Conservation (phyloP, 2,888 invertebrate genomes). For the Callimorpha dominula region DNA sequence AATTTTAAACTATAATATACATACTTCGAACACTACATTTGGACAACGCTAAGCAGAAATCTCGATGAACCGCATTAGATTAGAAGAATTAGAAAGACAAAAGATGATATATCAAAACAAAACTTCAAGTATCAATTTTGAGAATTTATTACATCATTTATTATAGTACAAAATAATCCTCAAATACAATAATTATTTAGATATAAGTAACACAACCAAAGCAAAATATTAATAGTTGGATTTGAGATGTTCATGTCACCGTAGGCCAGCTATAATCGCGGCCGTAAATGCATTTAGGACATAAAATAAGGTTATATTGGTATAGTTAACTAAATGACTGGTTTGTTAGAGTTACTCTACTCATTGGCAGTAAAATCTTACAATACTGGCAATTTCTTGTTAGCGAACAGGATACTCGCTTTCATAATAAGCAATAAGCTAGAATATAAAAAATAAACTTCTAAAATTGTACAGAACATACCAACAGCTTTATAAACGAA, state of each 20-base stretch:
- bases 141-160: constrained; percentile 83
- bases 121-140: constrained; percentile 63
- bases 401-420: constrained; percentile 41
- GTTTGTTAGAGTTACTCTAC: constrained; percentile 69
- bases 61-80: too few relatives aligned
- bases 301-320: constrained; percentile 65
- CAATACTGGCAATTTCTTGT: constrained; percentile 67
- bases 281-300: constrained; percentile 79
- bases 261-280: constrained; percentile 61
- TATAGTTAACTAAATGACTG: constrained; percentile 73
- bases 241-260: constrained; percentile 77
- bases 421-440: constrained; percentile 57
- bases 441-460: constrained; percentile 78
- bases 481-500: constrained; percentile 63
- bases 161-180: constrained; percentile 86
- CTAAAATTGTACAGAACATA: constrained; percentile 73
- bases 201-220: constrained; percentile 86
- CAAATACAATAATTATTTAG: constrained; percentile 84
- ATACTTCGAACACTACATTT: too few relatives aligned
- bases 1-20: too few relatives aligned
- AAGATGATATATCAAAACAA: constrained; percentile 18
- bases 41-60: too few relatives aligned
- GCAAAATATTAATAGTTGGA: constrained; percentile 84
- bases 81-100: too few relatives aligned
- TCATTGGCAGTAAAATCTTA: constrained; percentile 75